These are phyloP conservation scores for Sinhomidia bicolor DNA, from an alignment of 2,888 invertebrate genomes.

Conservation along the genomic window DNA sequence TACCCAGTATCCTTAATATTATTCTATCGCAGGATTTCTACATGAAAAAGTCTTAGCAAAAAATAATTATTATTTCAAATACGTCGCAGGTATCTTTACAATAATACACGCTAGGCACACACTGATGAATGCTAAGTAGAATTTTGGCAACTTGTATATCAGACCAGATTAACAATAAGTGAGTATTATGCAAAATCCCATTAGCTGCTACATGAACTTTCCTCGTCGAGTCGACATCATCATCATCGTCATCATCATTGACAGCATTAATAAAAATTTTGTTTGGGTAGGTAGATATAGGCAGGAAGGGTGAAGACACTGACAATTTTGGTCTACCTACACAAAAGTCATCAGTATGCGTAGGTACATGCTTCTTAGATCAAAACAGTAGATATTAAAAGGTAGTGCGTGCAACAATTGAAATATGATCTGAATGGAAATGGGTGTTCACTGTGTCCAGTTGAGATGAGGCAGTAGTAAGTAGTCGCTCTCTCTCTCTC, in stretches of 20 bases:
- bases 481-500: neutral
- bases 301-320: too few relatives aligned
- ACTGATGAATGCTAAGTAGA: slow-evolving; percentile 2
- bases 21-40: slow-evolving; percentile 17
- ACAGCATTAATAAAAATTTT: neutral
- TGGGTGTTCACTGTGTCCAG: neutral
- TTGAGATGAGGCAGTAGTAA: neutral
- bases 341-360: neutral
- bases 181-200: neutral
- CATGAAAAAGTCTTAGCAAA: too few relatives aligned
- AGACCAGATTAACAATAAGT: neutral
- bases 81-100: neutral
- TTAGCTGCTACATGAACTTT: neutral
- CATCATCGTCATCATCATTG: neutral
- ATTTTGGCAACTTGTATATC: neutral
- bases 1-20: too few relatives aligned
- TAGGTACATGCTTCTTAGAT: neutral
- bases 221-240: neutral
- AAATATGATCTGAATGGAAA: slow-evolving; percentile 8
- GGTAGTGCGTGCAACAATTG: slow-evolving; percentile 1
- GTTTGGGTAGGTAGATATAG: too few relatives aligned
- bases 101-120: too few relatives aligned
- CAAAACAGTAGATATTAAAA: too few relatives aligned
- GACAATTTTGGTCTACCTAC: too few relatives aligned
- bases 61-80: slow-evolving; percentile 35